A percentile compares a stretch with the other conserved stretches of the same genome.
Evolutionary conservation across 2,797 vertebrate genomes (phyloP).

Genomic region (Caiman crocodilus): DNA sequence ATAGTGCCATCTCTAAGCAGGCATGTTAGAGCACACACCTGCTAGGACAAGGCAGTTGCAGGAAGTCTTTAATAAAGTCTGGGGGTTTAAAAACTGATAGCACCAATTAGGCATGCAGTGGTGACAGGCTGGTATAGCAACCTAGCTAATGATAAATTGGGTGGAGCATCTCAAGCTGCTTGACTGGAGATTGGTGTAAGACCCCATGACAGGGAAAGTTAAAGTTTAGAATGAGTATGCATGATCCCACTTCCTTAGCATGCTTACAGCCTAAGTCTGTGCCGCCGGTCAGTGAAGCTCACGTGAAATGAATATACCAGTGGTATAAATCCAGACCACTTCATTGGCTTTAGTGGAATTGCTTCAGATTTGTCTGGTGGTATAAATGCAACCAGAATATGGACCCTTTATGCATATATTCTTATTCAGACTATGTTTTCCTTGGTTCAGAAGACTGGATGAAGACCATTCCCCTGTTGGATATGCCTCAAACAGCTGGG

Average conservation of each 20-base stretch:
- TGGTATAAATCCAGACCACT: not conserved
- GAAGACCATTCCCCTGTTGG: not conserved
- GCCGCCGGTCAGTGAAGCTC: not conserved
- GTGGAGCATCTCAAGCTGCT: not conserved
- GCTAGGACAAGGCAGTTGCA: not conserved
- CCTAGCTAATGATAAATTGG: not conserved
- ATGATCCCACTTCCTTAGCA: not conserved
- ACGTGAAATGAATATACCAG: not conserved
- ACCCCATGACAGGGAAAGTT: rapidly evolving
- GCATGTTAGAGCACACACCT: not conserved
- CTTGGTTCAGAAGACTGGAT: rapidly evolving
- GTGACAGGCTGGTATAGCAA: rapidly evolving
- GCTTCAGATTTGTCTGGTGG: not conserved
- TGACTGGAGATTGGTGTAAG: not conserved
- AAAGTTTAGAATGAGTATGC: rapidly evolving
- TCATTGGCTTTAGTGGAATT: not conserved
- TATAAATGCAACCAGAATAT: not conserved
- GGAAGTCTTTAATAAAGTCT: not conserved
- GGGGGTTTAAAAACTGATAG: not conserved
- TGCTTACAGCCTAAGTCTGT: not conserved
- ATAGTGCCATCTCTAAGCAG: not conserved
- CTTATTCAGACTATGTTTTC: not conserved
- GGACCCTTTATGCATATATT: not conserved
- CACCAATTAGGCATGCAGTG: not conserved
- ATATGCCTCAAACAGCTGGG: not conserved